Conservation (phyloP, 2,888 invertebrate species). For the Gymnoscelis rufifasciata region DNA sequence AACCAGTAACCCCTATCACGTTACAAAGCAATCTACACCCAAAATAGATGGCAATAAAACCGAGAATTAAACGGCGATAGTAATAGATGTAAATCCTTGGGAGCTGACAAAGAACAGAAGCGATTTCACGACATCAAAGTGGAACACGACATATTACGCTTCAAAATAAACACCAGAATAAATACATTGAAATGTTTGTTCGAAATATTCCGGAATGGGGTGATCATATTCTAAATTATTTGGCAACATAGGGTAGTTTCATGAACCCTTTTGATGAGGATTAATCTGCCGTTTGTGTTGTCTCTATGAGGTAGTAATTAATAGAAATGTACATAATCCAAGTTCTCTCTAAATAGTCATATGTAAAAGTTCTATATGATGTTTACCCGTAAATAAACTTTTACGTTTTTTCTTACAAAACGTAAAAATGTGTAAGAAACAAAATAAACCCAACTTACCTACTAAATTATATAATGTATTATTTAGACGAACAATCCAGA, state of each 20-base stretch:
- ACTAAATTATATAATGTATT: no score
- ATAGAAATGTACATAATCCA: slow-evolving; percentile 33
- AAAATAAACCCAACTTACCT: no score
- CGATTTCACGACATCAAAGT: slow-evolving; percentile 79
- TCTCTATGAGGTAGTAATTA: slow-evolving; percentile 57
- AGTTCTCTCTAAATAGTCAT: not conserved
- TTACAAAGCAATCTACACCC: slow-evolving; percentile 67
- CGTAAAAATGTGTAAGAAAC: no score
- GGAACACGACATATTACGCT: slow-evolving; percentile 79
- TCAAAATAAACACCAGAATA: slow-evolving; percentile 77
- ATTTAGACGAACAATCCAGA: no score
- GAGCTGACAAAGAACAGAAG: slow-evolving; percentile 75
- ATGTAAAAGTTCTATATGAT: not conserved
- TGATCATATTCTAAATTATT: slow-evolving; percentile 74
- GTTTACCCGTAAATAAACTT: no score
- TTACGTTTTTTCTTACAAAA: no score
- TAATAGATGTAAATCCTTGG: slow-evolving; percentile 72
- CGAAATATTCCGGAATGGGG: slow-evolving; percentile 71
- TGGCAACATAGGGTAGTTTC: slow-evolving; percentile 67
- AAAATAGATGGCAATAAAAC: slow-evolving; percentile 70
- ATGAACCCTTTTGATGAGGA: slow-evolving; percentile 68
- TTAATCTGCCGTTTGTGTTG: slow-evolving; percentile 67
- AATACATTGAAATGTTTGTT: slow-evolving; percentile 77
- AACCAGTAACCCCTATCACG: slow-evolving; percentile 53
- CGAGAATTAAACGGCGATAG: slow-evolving; percentile 63